Base-by-base conservation (phyloP, 2,888 invertebrate species). In the Globia sparganii region DNA sequence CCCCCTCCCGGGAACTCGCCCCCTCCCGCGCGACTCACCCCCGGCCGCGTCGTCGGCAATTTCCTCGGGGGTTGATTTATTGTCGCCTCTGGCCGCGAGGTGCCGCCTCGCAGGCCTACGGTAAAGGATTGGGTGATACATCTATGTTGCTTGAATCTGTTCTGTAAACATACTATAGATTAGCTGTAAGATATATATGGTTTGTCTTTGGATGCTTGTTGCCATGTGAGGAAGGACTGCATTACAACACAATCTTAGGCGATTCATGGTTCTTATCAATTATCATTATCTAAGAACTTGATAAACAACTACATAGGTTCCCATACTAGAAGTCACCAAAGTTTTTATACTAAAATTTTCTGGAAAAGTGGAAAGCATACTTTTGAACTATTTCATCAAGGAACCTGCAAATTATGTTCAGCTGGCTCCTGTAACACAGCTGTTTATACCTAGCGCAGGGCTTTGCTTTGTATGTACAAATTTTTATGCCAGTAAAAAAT, bases 31-130 rank as follows among this genome's bases (percentile, higher is more conserved):
- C 78, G 78, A 88, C 87, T 81, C 87, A 83, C 85, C 87, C 83
- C 86, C 84, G 79, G 81, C 78, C 77, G 90, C 94, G 93, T 93
- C 94, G 94, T 92, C 95, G 94, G 94, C 96, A 95, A 96, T 96
- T 96, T 96, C 96, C 96, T 95, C 92, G 91, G 91, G 94, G 92
- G 94, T 95, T 97, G 97, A 97, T 97, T 97, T 97, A 97, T 97
- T 94, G 96, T 94, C 93, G 94, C 93, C 91, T 92, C 91, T 90
- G 91, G 94, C 93, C 92, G 92, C 93, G 93, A 93, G 93, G 92
- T 93, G 91, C 92, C 91, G 91, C 91, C 93, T 91, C 77, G 86
- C 90, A 80, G 85, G 88, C 88, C 88, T 88, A 88, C 90, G 91
- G 91, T 94, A 95, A 96, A 95, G 96, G 95, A 95, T 96, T 96